Evolutionary conservation across 2,888 invertebrate species (phyloP).

Genomic region (Marasmarcha lunaedactyla): DNA sequence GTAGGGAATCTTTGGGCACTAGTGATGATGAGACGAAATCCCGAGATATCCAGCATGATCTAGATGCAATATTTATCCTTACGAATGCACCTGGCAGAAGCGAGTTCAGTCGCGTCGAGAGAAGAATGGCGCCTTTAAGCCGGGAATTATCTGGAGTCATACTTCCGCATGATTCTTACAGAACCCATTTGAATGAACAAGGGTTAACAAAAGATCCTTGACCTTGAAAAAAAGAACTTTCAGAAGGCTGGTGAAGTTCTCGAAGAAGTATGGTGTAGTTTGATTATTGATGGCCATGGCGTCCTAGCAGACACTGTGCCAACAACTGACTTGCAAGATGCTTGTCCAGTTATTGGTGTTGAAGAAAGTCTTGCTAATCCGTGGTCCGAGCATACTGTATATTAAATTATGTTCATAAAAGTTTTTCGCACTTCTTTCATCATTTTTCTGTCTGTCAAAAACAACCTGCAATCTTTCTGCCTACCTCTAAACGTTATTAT

Average conservation of each 20-base stretch:
- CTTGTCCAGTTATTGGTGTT: slow-evolving; percentile 16
- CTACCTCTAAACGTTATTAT: too few species aligned
- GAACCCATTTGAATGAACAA: slow-evolving; percentile 7
- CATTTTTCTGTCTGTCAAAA: too few species aligned
- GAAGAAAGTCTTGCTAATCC: slow-evolving; percentile 15
- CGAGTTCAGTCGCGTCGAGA: slow-evolving; percentile 14
- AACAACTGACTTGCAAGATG: slow-evolving; percentile 15
- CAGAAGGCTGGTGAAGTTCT: slow-evolving; percentile 7
- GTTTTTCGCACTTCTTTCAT: too few species aligned
- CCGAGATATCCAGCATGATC: too few species aligned
- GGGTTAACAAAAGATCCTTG: slow-evolving; percentile 22
- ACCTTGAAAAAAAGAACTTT: slow-evolving; percentile 20
- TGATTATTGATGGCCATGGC: slow-evolving; percentile 8
- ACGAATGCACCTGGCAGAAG: slow-evolving; percentile 32
- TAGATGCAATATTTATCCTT: slow-evolving; percentile 20
- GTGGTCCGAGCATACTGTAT: too few species aligned
- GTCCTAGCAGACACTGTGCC: background rate
- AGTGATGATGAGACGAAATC: slow-evolving; percentile 8
- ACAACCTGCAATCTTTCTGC: too few species aligned
- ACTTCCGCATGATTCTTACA: slow-evolving; percentile 11
- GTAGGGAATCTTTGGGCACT: slow-evolving; percentile 11
- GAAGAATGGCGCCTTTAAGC: slow-evolving; percentile 17
- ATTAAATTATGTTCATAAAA: too few species aligned
- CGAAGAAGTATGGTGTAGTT: slow-evolving; percentile 8
- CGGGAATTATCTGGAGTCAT: slow-evolving; percentile 11